These are phyloP conservation scores for Noctua fimbriata DNA, from an alignment of 2,888 invertebrate genomes.

Conservation along the genomic window DNA sequence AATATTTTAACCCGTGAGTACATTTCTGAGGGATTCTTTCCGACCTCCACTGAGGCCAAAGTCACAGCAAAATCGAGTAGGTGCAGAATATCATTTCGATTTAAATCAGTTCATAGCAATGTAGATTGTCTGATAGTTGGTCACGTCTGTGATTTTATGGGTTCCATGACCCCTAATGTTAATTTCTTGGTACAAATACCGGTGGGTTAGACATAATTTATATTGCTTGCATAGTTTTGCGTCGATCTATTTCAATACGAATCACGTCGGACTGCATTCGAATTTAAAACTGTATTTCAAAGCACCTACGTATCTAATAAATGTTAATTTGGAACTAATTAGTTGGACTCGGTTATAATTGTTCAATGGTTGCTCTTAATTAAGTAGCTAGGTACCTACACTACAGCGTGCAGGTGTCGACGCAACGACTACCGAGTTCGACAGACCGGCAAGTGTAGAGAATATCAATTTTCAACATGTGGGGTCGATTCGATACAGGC, in stretches of 20 bases:
- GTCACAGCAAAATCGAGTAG: background rate
- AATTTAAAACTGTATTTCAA: constrained; percentile 18
- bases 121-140: constrained; percentile 15
- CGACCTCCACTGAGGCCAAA: background rate
- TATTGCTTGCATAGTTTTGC: constrained; percentile 17
- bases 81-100: constrained; percentile 4
- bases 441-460: constrained; percentile 56
- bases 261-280: background rate
- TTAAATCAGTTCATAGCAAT: constrained; percentile 23
- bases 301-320: constrained; percentile 26
- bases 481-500: constrained; percentile 37
- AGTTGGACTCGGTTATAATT: constrained; percentile 35
- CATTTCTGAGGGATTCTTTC: background rate
- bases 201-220: constrained; percentile 15
- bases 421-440: constrained; percentile 35
- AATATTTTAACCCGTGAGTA: background rate
- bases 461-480: constrained; percentile 60
- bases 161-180: constrained; percentile 34
- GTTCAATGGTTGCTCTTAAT: constrained; percentile 50
- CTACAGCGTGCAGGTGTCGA: constrained; percentile 46
- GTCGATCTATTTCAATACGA: constrained; percentile 13
- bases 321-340: constrained; percentile 48
- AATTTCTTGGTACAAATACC: constrained; percentile 18
- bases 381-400: constrained; percentile 21
- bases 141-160: constrained; percentile 25